phyloP scores from a whole-genome alignment of 2,113 vertebrate genomes.

The Eolophus roseicapilla region DNA sequence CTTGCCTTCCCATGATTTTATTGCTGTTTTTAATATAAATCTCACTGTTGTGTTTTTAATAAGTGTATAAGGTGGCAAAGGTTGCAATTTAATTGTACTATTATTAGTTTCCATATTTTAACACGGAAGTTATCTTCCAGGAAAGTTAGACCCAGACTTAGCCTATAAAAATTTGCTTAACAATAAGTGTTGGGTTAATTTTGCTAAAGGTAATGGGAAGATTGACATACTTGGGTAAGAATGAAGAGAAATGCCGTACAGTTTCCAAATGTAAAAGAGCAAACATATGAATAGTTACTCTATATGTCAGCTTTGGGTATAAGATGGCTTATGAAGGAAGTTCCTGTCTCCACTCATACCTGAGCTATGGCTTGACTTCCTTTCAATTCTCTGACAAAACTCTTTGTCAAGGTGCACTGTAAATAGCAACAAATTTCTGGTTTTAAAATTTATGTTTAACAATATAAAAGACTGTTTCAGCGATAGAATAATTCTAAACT shows the following conservation, averaged over 20 bases:
- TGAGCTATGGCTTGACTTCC: background rate
- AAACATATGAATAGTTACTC: background rate
- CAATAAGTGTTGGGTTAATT: background rate
- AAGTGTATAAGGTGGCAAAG: background rate
- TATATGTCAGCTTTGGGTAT: accelerated
- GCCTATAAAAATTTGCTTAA: background rate
- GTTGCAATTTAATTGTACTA: background rate
- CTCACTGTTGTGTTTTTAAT: background rate
- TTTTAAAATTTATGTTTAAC: background rate
- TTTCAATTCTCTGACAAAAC: background rate
- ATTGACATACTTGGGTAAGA: background rate
- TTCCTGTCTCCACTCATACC: background rate
- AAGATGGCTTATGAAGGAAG: background rate
- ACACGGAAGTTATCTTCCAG: background rate
- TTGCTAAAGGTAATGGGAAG: background rate
- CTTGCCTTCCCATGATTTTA: background rate
- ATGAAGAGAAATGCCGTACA: background rate
- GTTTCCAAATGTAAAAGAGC: background rate
- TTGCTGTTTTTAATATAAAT: background rate
- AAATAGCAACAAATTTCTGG: background rate
- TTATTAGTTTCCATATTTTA: background rate
- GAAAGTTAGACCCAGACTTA: background rate
- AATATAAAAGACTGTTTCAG: background rate
- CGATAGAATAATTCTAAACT: background rate
- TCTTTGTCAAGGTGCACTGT: background rate